These are phyloP conservation scores for Empidonax traillii DNA, from an alignment of 2,113 vertebrate species.

Conservation along the genomic window DNA sequence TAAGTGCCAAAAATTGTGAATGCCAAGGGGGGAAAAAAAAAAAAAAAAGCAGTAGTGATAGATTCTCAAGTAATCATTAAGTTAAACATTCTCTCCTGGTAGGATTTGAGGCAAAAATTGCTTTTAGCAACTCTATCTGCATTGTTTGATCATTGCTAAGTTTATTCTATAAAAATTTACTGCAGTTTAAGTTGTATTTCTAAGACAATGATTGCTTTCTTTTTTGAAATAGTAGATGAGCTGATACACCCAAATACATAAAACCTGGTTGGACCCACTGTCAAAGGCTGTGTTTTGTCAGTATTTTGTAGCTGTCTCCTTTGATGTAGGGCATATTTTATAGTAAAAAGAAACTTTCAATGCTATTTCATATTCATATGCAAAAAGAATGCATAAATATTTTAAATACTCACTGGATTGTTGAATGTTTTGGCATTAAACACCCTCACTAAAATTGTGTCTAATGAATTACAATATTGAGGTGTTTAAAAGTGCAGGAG, in stretches of 20 bases:
- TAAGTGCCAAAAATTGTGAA: background rate
- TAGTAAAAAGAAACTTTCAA: background rate
- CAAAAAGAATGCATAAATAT: background rate
- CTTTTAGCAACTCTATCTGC: background rate
- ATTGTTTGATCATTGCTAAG: background rate
- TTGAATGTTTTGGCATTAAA: background rate
- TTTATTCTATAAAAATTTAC: background rate
- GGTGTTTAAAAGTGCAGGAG: background rate
- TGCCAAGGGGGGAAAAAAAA: constrained; percentile 28
- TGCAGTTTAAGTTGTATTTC: background rate
- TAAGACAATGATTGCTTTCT: background rate
- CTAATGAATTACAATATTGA: background rate
- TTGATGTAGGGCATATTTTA: background rate
- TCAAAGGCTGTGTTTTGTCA: background rate
- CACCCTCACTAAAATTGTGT: background rate
- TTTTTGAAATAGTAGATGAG: background rate
- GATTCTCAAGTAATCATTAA: constrained; percentile 45
- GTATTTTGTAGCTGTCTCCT: background rate
- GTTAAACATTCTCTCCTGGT: constrained; percentile 33
- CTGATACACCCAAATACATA: background rate
- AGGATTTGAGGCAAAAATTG: constrained; percentile 1
- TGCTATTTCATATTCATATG: background rate
- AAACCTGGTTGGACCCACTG: background rate
- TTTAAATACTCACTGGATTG: background rate
- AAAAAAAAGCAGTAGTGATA: background rate